Conservation (phyloP, 1,140 invertebrate species). For the Xylocopa sonorina region DNA sequence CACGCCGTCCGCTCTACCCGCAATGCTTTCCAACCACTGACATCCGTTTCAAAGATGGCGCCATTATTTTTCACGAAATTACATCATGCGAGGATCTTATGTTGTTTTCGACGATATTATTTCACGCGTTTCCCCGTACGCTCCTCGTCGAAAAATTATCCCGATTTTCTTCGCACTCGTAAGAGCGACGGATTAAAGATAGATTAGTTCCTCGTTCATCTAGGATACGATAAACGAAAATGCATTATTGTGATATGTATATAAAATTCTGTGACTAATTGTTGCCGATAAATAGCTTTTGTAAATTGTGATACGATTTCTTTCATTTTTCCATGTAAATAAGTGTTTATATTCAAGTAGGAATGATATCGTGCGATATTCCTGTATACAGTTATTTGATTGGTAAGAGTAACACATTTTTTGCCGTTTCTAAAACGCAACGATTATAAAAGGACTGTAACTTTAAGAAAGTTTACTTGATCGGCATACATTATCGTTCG, state of each 20-base stretch:
- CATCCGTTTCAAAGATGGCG: constrained; percentile 50
- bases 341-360: neutral
- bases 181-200: no score
- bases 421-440: no score
- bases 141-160: neutral
- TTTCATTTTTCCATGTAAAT: neutral
- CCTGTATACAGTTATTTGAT: neutral
- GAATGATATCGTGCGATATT: neutral
- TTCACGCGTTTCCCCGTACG: neutral
- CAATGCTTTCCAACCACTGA: neutral
- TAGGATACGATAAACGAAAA: neutral
- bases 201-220: neutral
- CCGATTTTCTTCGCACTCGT: no score
- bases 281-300: neutral
- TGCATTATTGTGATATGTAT: neutral
- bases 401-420: no score
- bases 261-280: neutral
- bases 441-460: no score
- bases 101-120: no score
- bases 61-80: constrained; percentile 21
- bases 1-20: neutral
- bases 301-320: neutral
- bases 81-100: neutral
- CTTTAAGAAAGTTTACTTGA: no score
- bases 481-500: no score